phyloP scores from a whole-genome alignment of 37 sponge, comb jelly and placozoan genomes.

The Eunapius fragilis region DNA sequence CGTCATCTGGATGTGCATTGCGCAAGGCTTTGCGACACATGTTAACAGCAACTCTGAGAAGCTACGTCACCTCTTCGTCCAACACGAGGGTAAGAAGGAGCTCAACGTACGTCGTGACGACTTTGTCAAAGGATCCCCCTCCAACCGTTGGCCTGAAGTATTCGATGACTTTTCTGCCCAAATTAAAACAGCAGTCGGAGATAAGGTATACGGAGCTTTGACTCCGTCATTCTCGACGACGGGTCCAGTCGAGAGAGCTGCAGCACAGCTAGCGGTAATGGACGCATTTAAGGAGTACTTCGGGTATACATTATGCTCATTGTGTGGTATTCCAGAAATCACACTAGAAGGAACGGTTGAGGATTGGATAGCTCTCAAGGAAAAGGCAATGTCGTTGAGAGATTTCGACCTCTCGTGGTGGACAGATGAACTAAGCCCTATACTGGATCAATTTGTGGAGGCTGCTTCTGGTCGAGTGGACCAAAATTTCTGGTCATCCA shows the following conservation, averaged over 20 bases:
- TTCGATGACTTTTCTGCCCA: slow-evolving; percentile 60
- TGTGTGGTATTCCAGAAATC: slow-evolving; percentile 71
- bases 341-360: slow-evolving; percentile 60
- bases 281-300: slow-evolving; percentile 57
- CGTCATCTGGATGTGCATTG: slow-evolving; percentile 61
- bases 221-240: slow-evolving; percentile 62
- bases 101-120: slow-evolving; percentile 23
- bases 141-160: slow-evolving; percentile 64
- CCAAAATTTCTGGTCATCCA: slow-evolving; percentile 45
- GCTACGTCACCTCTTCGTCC: slow-evolving; percentile 54
- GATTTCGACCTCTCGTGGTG: slow-evolving; percentile 68
- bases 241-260: slow-evolving; percentile 56
- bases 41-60: slow-evolving; percentile 62
- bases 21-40: slow-evolving; percentile 44
- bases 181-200: slow-evolving; percentile 43
- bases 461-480: slow-evolving; percentile 48
- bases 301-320: neutral
- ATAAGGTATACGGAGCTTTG: slow-evolving; percentile 32
- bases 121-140: slow-evolving; percentile 49
- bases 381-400: slow-evolving; percentile 27
- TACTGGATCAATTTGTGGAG: slow-evolving; percentile 64
- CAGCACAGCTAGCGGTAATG: slow-evolving; percentile 61
- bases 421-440: slow-evolving; percentile 21
- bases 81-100: slow-evolving; percentile 53
- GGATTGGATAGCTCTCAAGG: slow-evolving; percentile 57